These are phyloP conservation scores for Simalia tracyae DNA, from an alignment of 2,797 vertebrate species.

Conservation along the genomic window DNA sequence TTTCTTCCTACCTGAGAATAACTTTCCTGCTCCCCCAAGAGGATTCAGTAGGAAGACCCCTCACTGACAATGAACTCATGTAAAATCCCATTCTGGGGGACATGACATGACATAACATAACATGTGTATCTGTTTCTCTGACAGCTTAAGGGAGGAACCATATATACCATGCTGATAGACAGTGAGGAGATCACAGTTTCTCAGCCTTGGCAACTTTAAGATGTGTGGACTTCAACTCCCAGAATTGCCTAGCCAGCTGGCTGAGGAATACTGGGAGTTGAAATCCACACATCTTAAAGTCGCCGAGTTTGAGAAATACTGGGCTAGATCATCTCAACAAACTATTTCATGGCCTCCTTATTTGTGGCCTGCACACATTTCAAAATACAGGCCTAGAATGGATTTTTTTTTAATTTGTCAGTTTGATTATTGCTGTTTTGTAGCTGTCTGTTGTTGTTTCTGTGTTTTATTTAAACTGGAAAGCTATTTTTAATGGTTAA, in stretches of 20 bases:
- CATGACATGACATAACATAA: not conserved
- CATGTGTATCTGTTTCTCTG: too few relatives aligned
- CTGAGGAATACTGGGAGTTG: not conserved
- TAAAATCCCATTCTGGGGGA: not conserved
- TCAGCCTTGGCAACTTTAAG: not conserved
- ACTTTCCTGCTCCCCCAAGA: not conserved
- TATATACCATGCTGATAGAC: too few relatives aligned
- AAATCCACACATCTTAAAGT: not conserved
- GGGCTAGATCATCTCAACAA: not conserved
- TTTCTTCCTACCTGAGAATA: not conserved
- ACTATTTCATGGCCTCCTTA: not conserved
- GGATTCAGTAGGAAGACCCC: not conserved
- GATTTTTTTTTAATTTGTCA: not conserved
- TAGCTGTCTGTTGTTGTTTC: not conserved
- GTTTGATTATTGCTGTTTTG: not conserved
- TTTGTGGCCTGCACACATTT: not conserved
- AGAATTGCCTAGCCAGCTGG: too few relatives aligned
- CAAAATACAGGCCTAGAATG: not conserved
- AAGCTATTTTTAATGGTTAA: not conserved
- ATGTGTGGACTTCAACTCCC: not conserved
- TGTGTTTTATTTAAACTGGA: not conserved
- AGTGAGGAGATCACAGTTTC: too few relatives aligned
- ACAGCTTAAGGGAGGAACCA: not conserved
- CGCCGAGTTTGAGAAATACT: not conserved
- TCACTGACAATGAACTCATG: not conserved